phyloP scores from a whole-genome alignment of 2,888 invertebrate genomes.

The Schizaphis graminum region DNA sequence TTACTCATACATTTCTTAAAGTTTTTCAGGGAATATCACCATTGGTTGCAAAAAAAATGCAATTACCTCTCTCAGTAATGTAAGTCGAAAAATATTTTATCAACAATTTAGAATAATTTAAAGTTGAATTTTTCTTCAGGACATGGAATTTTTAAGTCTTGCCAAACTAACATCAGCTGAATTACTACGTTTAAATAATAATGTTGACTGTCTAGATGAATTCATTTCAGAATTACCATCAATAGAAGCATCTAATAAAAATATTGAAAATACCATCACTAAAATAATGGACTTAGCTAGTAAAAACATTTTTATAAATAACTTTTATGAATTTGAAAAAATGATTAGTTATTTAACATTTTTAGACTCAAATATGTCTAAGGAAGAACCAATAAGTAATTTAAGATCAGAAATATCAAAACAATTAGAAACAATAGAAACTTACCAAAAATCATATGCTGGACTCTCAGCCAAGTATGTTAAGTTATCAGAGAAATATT shows the following conservation, averaged over 20 bases:
- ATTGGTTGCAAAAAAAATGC: slow-evolving; percentile 1
- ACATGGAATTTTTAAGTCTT: slow-evolving; percentile 73
- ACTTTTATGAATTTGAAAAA: slow-evolving; percentile 7
- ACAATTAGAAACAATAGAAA: slow-evolving; percentile 62
- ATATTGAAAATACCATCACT: slow-evolving; percentile 80
- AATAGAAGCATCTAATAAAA: slow-evolving; percentile 75
- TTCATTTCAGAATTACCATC: slow-evolving; percentile 80
- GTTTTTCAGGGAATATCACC: slow-evolving; percentile 49
- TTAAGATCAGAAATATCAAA: slow-evolving; percentile 58
- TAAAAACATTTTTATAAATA: slow-evolving; percentile 70
- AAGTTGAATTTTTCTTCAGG: slow-evolving; percentile 42
- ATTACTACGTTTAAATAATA: slow-evolving; percentile 79
- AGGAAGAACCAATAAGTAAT: slow-evolving; percentile 48
- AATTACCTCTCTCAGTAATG: slow-evolving; percentile 42
- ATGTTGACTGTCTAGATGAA: slow-evolving; percentile 81
- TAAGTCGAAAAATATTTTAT: slow-evolving; percentile 69
- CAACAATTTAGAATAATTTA: slow-evolving; percentile 68
- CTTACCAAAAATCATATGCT: slow-evolving; percentile 67
- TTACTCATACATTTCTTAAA: slow-evolving; percentile 35
- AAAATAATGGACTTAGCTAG: slow-evolving; percentile 80
- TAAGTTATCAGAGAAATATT: slow-evolving; percentile 74
- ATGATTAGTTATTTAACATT: slow-evolving; percentile 37
- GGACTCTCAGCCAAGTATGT: slow-evolving; percentile 79
- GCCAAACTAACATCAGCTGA: slow-evolving; percentile 76
- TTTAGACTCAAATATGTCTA: slow-evolving; percentile 56